These are phyloP conservation scores for Anthonomus grandis DNA, from an alignment of 1,140 invertebrate species.

Conservation along the genomic window DNA sequence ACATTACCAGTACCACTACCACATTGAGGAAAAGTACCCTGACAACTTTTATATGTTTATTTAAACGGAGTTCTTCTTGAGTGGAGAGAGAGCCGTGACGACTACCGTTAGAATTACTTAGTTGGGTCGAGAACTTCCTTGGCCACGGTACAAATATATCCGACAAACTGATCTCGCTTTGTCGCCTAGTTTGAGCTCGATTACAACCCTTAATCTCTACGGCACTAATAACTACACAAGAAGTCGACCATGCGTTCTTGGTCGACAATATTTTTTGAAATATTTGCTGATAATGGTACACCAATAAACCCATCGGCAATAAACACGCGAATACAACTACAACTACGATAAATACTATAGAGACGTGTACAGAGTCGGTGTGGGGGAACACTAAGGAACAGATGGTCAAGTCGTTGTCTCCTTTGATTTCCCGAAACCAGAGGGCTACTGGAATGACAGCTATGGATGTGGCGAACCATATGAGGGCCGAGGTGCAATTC, in stretches of 20 bases:
- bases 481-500: constrained; percentile 46
- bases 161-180: constrained; percentile 53
- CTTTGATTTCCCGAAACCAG: constrained; percentile 52
- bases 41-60: constrained; percentile 57
- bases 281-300: constrained; percentile 58
- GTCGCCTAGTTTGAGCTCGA: constrained; percentile 43
- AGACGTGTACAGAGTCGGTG: constrained; percentile 50
- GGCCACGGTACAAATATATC: constrained; percentile 53
- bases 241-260: constrained; percentile 52
- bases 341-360: constrained; percentile 55
- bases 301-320: constrained; percentile 56
- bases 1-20: constrained; percentile 57
- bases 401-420: constrained; percentile 41
- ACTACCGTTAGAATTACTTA: constrained; percentile 29
- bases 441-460: constrained; percentile 55
- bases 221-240: constrained; percentile 50
- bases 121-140: constrained; percentile 48
- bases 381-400: constrained; percentile 59
- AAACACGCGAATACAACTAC: constrained; percentile 54
- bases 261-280: constrained; percentile 57
- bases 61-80: constrained; percentile 54
- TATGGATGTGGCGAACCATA: constrained; percentile 53
- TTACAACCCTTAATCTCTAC: constrained; percentile 30
- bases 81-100: constrained; percentile 52
- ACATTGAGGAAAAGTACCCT: constrained; percentile 57